These are phyloP conservation scores for Macrosoma leucophasiata DNA, from an alignment of 2,888 invertebrate genomes.

Conservation along the genomic window DNA sequence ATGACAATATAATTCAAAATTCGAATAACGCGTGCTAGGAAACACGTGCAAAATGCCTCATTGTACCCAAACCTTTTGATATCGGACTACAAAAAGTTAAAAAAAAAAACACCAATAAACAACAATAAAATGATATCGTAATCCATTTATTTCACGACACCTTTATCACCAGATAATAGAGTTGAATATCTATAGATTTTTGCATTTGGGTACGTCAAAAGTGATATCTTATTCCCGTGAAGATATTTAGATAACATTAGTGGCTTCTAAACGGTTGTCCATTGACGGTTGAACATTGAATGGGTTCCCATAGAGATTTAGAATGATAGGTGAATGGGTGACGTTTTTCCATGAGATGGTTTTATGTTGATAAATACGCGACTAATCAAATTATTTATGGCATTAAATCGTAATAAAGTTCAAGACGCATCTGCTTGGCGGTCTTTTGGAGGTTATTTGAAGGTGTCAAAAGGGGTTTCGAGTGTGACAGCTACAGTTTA, in stretches of 20 bases:
- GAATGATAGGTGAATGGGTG: conserved; percentile 51
- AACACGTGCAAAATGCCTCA: conserved; percentile 48
- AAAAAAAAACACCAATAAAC: conserved; percentile 50
- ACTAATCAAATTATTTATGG: conserved; percentile 76
- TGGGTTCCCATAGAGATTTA: conserved; percentile 37
- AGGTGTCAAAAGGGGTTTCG: too few relatives aligned
- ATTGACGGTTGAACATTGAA: conserved; percentile 43
- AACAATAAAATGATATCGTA: conserved; percentile 41
- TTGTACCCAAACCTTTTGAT: conserved; percentile 53
- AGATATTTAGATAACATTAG: conserved; percentile 72
- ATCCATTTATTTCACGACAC: not conserved
- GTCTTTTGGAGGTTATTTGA: conserved; percentile 17
- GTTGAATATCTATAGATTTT: conserved; percentile 10
- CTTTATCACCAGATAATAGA: conserved; percentile 17
- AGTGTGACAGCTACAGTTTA: too few relatives aligned
- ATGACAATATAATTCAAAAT: too few relatives aligned
- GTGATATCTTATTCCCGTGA: conserved; percentile 53
- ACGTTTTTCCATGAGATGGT: conserved; percentile 69
- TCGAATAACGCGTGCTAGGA: conserved; percentile 67
- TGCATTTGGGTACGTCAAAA: conserved; percentile 29
- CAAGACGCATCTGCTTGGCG: conserved; percentile 49
- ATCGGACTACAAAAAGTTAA: conserved; percentile 37
- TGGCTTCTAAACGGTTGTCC: conserved; percentile 71
- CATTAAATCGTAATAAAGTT: conserved; percentile 65
- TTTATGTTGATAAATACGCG: conserved; percentile 71